Percentiles rank a stretch among this genome's conserved stretches.
Evolutionary conservation across 2,797 vertebrate genomes (phyloP).

Genomic region (Sebastes umbrosus): DNA sequence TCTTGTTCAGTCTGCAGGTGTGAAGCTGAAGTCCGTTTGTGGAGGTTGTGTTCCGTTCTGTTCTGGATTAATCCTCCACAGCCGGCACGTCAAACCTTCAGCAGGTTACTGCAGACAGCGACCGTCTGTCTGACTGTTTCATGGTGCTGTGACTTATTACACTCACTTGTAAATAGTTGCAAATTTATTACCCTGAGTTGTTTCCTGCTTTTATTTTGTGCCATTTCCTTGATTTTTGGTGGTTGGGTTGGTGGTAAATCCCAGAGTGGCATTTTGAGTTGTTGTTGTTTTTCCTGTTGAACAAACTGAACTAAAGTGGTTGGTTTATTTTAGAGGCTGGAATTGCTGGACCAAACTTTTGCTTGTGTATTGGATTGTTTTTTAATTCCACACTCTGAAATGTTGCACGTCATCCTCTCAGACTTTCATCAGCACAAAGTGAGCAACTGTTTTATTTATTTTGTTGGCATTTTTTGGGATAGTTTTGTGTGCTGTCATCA

Average conservation of each 20-base stretch:
- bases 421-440: not conserved
- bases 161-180: not conserved
- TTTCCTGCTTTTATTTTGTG: not conserved
- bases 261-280: not conserved
- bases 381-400: no score
- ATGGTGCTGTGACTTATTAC: not conserved
- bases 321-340: not conserved
- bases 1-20: no score
- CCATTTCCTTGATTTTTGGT: not conserved
- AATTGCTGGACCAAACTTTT: not conserved
- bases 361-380: not conserved
- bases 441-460: not conserved
- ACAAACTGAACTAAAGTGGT: not conserved
- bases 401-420: not conserved
- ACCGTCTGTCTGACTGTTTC: not conserved
- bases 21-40: no score
- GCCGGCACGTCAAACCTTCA: no score
- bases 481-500: not conserved
- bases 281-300: not conserved
- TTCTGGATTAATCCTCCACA: no score
- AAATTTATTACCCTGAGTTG: not conserved
- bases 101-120: not conserved
- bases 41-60: no score
- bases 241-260: not conserved
- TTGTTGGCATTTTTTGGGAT: not conserved